phyloP scores from a whole-genome alignment of 2,797 vertebrate genomes.

The Enteromius afrohamiltoni region DNA sequence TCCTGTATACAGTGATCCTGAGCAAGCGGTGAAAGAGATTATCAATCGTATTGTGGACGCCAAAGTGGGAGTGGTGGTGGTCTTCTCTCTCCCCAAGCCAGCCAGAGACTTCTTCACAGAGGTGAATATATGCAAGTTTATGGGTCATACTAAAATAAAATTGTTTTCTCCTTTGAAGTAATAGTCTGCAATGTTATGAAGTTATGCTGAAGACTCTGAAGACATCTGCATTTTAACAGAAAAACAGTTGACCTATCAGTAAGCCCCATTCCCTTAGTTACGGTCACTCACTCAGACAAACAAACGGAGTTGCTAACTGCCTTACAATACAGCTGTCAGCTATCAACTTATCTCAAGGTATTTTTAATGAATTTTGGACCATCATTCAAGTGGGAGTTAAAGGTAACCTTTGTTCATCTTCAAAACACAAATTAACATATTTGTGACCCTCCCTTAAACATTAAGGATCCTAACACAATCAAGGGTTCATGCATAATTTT shows the following conservation, averaged over 20 bases:
- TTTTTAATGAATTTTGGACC: neutral
- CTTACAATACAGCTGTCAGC: too few relatives aligned
- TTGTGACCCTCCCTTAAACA: too few relatives aligned
- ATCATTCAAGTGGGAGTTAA: neutral
- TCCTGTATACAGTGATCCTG: constrained; percentile 70
- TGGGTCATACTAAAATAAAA: neutral
- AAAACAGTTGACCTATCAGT: neutral
- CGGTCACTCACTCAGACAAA: neutral
- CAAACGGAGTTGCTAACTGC: neutral
- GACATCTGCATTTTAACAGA: neutral
- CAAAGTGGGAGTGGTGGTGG: constrained; percentile 77
- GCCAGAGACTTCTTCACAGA: constrained; percentile 73
- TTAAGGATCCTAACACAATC: neutral
- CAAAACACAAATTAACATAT: neutral
- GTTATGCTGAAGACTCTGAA: neutral
- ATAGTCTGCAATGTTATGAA: neutral
- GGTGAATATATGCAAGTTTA: constrained; percentile 64
- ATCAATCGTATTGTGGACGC: constrained; percentile 71
- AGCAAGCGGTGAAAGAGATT: constrained; percentile 47
- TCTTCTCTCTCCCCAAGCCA: constrained; percentile 71
- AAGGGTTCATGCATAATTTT: neutral
- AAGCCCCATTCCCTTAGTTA: neutral
- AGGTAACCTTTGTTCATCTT: neutral
- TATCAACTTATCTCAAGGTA: neutral
- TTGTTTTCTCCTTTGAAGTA: neutral